Base-by-base conservation (phyloP, 1,140 invertebrate genomes). In the Sminthurinus signatus region DNA sequence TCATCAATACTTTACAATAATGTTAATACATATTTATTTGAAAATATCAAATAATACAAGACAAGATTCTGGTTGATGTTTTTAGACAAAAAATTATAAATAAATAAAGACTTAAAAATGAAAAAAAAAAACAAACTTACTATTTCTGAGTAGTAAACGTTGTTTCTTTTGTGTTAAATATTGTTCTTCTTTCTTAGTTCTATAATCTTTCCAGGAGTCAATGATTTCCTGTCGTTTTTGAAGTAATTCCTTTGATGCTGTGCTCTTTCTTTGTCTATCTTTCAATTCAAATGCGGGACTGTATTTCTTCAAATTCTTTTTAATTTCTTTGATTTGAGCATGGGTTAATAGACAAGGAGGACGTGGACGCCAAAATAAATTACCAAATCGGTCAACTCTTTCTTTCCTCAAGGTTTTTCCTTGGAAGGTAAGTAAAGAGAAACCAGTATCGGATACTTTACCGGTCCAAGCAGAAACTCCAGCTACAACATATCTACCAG, bases 391-490 rank as follows among this genome's bases (percentile, higher is more conserved):
- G 68, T 95, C 93, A 62, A 96, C 79, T 74, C 89, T 89, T 28
- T 93, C 86, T 70, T 93, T 81, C 66, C 86, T 85, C 17, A 93
- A 74, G 62, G 86, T 79, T 74, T 88, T 86, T 14, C 91, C 92
- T 79, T 99, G 96, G 86, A 99, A 99, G 25, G 91, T 94, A 89
- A 95, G 97, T 63, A 99, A 85, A 84, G 93, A 96, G 76, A 94
- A 99, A 4, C 91, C 86, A 72, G 94, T 96, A 79, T 98, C 96
- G 50, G 91, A 79, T 81, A 72, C 93, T 79, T 96, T 96, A 52
- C 93, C 89, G 72, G 94, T 96, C 88, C 95, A 96, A 62, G 86
- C 89, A 1, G 93, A 96, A 10, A 97, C 93, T 5, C 87, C 91
- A 0, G 94, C 96, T 17, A 93, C 88, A 17, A 99, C 93, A 77